Evolutionary conservation across 2,888 invertebrate species (phyloP), one percentile per base, ranked within the genome.

Genomic region (Alloscopus bannaensis): DNA sequence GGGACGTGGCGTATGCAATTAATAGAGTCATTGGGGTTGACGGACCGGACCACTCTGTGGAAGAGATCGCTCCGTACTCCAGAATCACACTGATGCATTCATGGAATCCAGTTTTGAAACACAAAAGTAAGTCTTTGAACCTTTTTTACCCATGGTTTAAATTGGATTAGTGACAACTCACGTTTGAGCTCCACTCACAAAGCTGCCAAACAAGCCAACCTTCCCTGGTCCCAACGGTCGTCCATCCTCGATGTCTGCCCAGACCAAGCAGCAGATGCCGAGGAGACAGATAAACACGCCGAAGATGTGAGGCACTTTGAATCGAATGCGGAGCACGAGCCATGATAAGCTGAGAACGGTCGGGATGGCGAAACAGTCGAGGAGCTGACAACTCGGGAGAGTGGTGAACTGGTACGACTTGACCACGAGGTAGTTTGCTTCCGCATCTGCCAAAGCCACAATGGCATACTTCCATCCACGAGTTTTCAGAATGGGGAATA

Each of bases 351-450:
- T 92, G 83, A 95, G 88, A 3, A 95, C 95, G 11, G 93, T 93
- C 0, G 95, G 94, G 70, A 95, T 94, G 3, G 94, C 94, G 81
- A 94, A 94, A 88, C 95, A 95, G 84, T 95, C 94, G 86, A 96
- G 89, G 87, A 96, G 90, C 93, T 71, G 72, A 84, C 93, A 92
- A 87, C 93, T 93, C 50, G 92, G 92, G 72, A 93, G 89, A 81
- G 92, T 93, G 8, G 93, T 93, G 87, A 91, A 93, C 86, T 92
- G 91, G 89, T 95, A 95, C 0, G 95, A 94, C 87, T 93, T 92
- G n/a, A 95, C 94, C 80, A 95, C 91, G 81, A 95, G 89, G 88
- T 93, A 95, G 87, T 94, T 93, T 4, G 95, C 95, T 89, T 95
- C 94, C n/a, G 96, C 95, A 87, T 96, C 95, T 80, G 95, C 91